Evolutionary conservation across 2,888 invertebrate species (phyloP), one percentile per base, ranked within the genome.

Genomic region (Ormyrus rosae): DNA sequence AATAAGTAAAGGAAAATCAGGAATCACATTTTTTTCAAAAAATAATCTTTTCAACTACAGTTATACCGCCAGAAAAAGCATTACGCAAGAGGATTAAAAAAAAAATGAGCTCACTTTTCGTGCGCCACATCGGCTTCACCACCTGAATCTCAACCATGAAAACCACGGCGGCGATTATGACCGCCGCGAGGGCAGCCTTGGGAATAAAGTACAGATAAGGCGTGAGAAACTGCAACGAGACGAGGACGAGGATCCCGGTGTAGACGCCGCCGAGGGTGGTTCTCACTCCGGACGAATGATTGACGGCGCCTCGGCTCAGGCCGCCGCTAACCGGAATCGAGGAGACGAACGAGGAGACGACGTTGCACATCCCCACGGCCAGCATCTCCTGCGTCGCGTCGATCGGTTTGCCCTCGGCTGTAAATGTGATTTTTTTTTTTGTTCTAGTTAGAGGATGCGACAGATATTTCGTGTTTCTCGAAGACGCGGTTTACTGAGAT

Each of bases 341-440:
- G 5, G 92, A 92, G 0, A 95, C 93, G 87, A 95, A 95, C 0
- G 94, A 93, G 0, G 94, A 94, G 3, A 93, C 90, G 45, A 95
- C 91, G 88, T 95, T 95, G 84, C 94, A 93, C 1, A 92, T 85
- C 0, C 94, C 94, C 67, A 95, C 89, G 0, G 95, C 94, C 75
- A 95, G 87, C 92, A 95, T 93, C 88, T 95, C 95, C 88, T 95
- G 95, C 9, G 94, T 95, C 0, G 95, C 94, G 86, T 95, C 94
- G 68, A 95, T 92, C 6, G 92, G 91, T 84, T 92, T 92, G 3
- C 93, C 93, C 74, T 93, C 92, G 74, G 93, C 93, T 93, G 85
- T 50, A 90, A 86, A 86, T 61, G 45, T 53, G 50, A 13, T 13
- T 13, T 13, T 51, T 69, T n/a, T 51, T 69, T 68, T 55, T 34